Percentiles rank a stretch among this genome's conserved stretches.
These are phyloP conservation scores for Oegoconia quadripuncta DNA, from an alignment of 2,888 invertebrate genomes.

Conservation along the genomic window DNA sequence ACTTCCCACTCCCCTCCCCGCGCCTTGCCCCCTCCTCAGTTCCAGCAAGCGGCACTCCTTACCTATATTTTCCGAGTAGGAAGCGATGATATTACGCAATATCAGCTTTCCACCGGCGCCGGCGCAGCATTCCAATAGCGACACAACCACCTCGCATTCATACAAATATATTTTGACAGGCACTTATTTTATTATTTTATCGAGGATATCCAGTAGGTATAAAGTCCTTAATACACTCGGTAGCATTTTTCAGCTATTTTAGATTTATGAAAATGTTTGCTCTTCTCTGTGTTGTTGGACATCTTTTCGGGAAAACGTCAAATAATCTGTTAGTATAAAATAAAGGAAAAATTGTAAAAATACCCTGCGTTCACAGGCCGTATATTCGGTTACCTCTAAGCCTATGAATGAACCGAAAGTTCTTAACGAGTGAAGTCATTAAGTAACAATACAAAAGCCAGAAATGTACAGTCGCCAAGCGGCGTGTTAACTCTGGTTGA, in stretches of 20 bases:
- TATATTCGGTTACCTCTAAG: too few species aligned
- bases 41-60: slow-evolving; percentile 47
- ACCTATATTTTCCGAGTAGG: slow-evolving; percentile 71
- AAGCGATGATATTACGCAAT: slow-evolving; percentile 58
- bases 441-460: slow-evolving; percentile 4
- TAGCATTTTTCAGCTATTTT: too few species aligned
- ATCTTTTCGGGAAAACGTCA: too few species aligned
- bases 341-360: too few species aligned
- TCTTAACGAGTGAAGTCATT: slow-evolving; percentile 5
- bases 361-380: too few species aligned
- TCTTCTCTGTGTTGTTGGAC: too few species aligned
- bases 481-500: neutral
- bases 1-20: slow-evolving; percentile 54
- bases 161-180: too few species aligned
- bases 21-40: slow-evolving; percentile 20
- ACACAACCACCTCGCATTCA: slow-evolving; percentile 4
- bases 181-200: too few species aligned
- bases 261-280: too few species aligned
- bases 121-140: slow-evolving; percentile 40
- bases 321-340: too few species aligned
- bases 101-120: slow-evolving; percentile 50
- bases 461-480: neutral
- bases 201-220: too few species aligned
- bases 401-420: neutral
- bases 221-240: too few species aligned